These are phyloP conservation scores for Chymomyza costata DNA, from an alignment of 1,140 invertebrate species.

Conservation along the genomic window DNA sequence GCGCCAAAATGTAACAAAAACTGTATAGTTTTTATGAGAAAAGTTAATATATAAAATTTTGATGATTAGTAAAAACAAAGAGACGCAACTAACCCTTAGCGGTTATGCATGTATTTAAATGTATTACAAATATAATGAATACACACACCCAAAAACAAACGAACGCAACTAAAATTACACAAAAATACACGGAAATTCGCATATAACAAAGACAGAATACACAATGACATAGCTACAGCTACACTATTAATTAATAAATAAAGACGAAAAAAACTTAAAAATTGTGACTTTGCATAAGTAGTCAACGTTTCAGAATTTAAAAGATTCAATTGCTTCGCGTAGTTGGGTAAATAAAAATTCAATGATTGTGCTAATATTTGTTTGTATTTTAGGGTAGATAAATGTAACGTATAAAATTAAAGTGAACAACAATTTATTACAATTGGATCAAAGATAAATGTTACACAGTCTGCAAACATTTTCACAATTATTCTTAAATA, in stretches of 20 bases:
- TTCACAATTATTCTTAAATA: no score
- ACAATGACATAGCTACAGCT: conserved; percentile 19
- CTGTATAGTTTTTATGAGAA: conserved; percentile 35
- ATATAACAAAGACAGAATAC: conserved; percentile 15
- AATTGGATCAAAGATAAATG: no score
- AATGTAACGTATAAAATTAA: no score
- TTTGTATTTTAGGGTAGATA: no score
- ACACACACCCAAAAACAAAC: conserved; percentile 25
- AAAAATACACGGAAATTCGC: conserved; percentile 19
- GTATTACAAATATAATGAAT: conserved; percentile 59
- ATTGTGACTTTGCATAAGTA: conserved; percentile 5
- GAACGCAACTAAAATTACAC: conserved; percentile 32
- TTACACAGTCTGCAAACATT: no score
- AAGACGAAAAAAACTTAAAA: conserved; percentile 51
- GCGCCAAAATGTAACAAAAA: conserved; percentile 17
- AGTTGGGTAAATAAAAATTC: no score
- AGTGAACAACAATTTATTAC: no score
- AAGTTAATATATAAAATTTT: conserved; percentile 40
- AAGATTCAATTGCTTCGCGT: no score
- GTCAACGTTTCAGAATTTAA: no score
- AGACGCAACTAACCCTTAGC: conserved; percentile 27
- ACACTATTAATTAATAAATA: conserved; percentile 68
- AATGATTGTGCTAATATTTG: no score
- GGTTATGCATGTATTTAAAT: conserved; percentile 55
- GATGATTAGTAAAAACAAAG: conserved; percentile 26